phyloP scores from a whole-genome alignment of 2,797 vertebrate genomes.

The Hoplostethus mediterraneus region DNA sequence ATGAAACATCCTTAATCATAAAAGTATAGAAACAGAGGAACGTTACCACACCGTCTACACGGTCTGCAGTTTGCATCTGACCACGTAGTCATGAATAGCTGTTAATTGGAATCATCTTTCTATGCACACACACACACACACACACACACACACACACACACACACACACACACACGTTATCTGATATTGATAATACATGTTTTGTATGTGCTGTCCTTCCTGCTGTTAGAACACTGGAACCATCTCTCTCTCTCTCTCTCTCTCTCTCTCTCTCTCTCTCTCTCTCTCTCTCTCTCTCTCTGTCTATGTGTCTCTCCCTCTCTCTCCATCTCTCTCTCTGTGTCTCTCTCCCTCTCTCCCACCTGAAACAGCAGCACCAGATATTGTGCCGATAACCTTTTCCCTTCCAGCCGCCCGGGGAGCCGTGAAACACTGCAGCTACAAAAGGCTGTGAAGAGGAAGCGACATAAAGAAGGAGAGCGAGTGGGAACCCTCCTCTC shows the following conservation, averaged over 20 bases:
- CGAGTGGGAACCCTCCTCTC: slow-evolving; percentile 46
- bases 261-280: background rate
- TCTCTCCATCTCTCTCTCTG: slow-evolving; percentile 20
- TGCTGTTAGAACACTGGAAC: slow-evolving; percentile 53
- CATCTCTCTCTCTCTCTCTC: slow-evolving; percentile 13
- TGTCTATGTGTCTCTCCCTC: slow-evolving; percentile 21
- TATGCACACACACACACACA: background rate
- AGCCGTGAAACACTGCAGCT: slow-evolving; percentile 29
- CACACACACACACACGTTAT: slow-evolving; percentile 13
- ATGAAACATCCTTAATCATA: too few relatives aligned
- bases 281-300: slow-evolving; percentile 6
- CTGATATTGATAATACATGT: slow-evolving; percentile 1
- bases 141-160: background rate
- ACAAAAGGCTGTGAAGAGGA: slow-evolving; percentile 37
- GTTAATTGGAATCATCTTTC: background rate
- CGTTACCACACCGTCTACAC: too few relatives aligned
- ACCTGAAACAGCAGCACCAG: slow-evolving; percentile 11
- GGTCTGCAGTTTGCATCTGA: too few relatives aligned
- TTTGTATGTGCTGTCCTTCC: slow-evolving; percentile 20
- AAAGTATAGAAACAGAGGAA: too few relatives aligned
- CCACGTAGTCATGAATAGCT: too few relatives aligned
- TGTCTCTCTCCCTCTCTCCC: slow-evolving; percentile 12
- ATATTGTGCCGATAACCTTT: slow-evolving; percentile 65
- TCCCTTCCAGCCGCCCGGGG: slow-evolving; percentile 69
- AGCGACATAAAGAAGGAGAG: slow-evolving; percentile 15